Evolutionary conservation across 2,888 invertebrate species (phyloP).

Genomic region (Lutraria lutraria): DNA sequence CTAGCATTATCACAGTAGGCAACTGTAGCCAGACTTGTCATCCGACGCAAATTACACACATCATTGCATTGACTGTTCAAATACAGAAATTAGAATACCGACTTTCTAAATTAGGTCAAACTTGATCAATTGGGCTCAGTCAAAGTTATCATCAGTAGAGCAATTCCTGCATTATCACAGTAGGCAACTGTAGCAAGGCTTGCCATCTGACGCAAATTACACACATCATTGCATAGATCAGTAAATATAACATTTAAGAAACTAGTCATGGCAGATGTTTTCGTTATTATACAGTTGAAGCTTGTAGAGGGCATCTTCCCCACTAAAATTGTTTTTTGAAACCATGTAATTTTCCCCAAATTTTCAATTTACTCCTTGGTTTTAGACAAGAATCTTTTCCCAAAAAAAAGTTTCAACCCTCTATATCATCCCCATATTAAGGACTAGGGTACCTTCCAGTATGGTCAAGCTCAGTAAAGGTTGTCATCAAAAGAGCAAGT

Average conservation of each 20-base stretch:
- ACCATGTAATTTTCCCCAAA: too few species aligned
- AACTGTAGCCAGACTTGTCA: background rate
- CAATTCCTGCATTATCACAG: background rate
- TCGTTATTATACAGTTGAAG: too few species aligned
- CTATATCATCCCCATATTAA: too few species aligned
- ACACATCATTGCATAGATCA: conserved; percentile 59
- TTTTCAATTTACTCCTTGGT: too few species aligned
- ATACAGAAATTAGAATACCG: background rate
- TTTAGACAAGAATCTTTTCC: too few species aligned
- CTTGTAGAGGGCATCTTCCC: too few species aligned
- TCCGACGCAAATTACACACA: conserved; percentile 56
- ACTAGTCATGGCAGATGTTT: too few species aligned
- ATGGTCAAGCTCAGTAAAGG: conserved; percentile 20
- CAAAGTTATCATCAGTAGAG: background rate
- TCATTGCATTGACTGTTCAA: conserved; percentile 32
- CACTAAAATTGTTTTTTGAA: too few species aligned
- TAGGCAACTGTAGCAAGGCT: conserved; percentile 30
- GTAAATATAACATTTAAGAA: too few species aligned
- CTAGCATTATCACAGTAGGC: background rate
- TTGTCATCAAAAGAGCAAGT: background rate
- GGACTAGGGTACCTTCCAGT: too few species aligned
- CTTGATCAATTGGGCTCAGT: background rate
- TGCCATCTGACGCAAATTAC: conserved; percentile 63
- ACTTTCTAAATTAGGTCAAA: background rate
- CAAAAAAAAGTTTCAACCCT: too few species aligned